Base-by-base conservation (phyloP, 2,888 invertebrate genomes). In the Yponomeuta evonymella region DNA sequence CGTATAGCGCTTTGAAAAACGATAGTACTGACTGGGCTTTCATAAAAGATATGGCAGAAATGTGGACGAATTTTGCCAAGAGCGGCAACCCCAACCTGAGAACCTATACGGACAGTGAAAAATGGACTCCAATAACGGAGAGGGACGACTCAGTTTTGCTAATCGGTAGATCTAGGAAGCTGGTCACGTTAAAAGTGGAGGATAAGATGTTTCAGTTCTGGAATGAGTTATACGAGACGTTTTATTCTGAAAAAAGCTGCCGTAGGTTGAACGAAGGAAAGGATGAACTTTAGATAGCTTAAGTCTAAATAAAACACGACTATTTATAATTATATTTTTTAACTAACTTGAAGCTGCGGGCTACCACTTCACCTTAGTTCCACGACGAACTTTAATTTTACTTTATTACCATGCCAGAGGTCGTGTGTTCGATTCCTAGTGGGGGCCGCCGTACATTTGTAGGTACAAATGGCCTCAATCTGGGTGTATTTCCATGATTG, bases 41-140 rank as follows among this genome's bases (percentile, higher is more conserved):
- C 71, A 88, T 92, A 48, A 84, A 79, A 72, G 77, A 86, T 75
- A 83, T 93, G 72, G 77, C 89, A 8, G 76, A 80, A 72, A 77
- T 93, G 79, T 93, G 93, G 93, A 81, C 90, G 0, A 92, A 93
- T 77, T 93, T 93, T 78, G 93, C 88, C 29, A 93, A 90, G 80
- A 83, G 81, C 69, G 88, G 87, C 2, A 73, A 87, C 71, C 90
- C 91, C 66, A 87, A 88, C 33, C 83, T 83, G n/a, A 70, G 69
- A 2, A 71, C 75, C 51, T 76, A 77, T 72, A 64, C 72, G 9
- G 78, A 75, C 30, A 81, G 83, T 70, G 70, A 80, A 9, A 80
- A 77, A 58, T 91, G 91, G 91, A 79, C 80, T 48, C 81, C 84
- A 2, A 82, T 86, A 78, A 83, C 83, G 67, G 72, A 74, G 71